Percentiles rank a stretch among this genome's conserved stretches.
Evolutionary conservation across 2,888 invertebrate species (phyloP).

Genomic region (Leptopilina drosophilae): DNA sequence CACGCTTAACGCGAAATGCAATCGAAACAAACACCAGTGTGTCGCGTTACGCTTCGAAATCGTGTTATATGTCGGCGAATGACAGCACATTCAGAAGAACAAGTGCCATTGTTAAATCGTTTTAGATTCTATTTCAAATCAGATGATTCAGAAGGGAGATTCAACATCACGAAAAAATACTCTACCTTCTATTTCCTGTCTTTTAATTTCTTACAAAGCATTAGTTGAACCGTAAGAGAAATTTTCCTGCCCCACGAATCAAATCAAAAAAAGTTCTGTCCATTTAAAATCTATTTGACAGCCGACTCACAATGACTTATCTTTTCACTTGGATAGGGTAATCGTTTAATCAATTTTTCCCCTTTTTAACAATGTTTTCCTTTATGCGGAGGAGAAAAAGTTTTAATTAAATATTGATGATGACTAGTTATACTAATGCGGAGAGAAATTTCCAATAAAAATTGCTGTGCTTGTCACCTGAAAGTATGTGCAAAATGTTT

Average conservation of each 20-base stretch:
- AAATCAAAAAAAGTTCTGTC: not conserved
- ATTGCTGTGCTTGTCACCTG: too few relatives aligned
- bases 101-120: conserved; percentile 72
- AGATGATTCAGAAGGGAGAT: conserved; percentile 54
- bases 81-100: conserved; percentile 61
- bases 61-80: conserved; percentile 52
- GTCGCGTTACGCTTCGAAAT: conserved; percentile 59
- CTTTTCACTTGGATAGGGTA: not conserved
- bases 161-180: conserved; percentile 45
- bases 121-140: conserved; percentile 58
- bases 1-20: conserved; percentile 55
- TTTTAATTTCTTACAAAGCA: conserved; percentile 21
- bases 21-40: conserved; percentile 65
- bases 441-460: too few relatives aligned
- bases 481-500: too few relatives aligned
- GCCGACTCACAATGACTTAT: not conserved
- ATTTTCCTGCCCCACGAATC: not conserved
- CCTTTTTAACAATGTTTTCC: too few relatives aligned
- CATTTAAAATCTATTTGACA: not conserved
- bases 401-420: too few relatives aligned
- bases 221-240: not conserved
- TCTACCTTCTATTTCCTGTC: conserved; percentile 19
- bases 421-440: too few relatives aligned
- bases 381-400: too few relatives aligned
- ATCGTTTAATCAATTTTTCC: not conserved